phyloP scores from a whole-genome alignment of 2,888 invertebrate genomes.

The Hyalella azteca region DNA sequence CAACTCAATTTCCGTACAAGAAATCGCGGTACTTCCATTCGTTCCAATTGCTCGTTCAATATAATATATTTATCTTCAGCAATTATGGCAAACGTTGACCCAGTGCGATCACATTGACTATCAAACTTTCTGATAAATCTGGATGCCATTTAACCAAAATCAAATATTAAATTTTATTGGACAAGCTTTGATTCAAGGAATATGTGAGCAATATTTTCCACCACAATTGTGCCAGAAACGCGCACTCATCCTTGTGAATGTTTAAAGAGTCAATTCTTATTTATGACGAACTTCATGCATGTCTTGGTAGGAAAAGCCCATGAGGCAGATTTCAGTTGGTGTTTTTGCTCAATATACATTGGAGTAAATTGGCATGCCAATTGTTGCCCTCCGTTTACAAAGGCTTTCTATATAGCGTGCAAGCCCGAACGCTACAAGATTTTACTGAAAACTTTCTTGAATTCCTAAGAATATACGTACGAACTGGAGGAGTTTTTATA shows the following conservation, averaged over 20 bases:
- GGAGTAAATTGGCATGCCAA: neutral
- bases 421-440: neutral
- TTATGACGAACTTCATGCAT: constrained; percentile 3
- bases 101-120: neutral
- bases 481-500: neutral
- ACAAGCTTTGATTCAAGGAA: neutral
- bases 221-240: neutral
- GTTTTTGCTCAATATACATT: neutral
- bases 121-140: neutral
- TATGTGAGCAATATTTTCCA: neutral
- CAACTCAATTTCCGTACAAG: too few relatives aligned
- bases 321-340: neutral
- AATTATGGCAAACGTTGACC: too few relatives aligned
- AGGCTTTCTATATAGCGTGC: neutral
- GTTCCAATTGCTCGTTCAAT: too few relatives aligned
- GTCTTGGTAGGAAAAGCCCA: neutral
- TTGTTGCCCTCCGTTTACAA: neutral
- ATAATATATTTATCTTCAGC: too few relatives aligned
- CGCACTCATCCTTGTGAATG: neutral
- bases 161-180: neutral
- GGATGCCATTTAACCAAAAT: neutral
- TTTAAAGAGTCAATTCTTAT: neutral
- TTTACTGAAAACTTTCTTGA: neutral
- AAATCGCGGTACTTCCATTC: too few relatives aligned
- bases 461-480: neutral